phyloP scores from a whole-genome alignment of 2,113 vertebrate species.

The Epinephelus moara region DNA sequence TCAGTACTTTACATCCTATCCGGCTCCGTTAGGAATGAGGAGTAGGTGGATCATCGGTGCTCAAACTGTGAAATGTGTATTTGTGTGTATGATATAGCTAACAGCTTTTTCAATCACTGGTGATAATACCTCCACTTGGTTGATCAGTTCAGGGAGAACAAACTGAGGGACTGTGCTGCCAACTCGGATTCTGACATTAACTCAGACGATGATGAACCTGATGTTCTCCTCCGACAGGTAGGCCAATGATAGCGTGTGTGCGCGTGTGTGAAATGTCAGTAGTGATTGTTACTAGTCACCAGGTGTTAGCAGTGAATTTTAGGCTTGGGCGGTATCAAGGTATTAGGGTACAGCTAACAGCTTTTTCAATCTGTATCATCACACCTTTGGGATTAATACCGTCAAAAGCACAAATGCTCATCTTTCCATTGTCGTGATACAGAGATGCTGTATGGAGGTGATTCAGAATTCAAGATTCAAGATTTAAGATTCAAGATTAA shows the following conservation, averaged over 20 bases:
- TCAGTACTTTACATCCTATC: background rate
- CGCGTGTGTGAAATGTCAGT: background rate
- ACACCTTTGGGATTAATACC: no score
- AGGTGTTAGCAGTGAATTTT: background rate
- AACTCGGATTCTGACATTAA: constrained; percentile 72
- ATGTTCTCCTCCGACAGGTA: constrained; percentile 77
- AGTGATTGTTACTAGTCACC: background rate
- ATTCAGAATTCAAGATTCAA: no score
- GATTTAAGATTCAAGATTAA: no score
- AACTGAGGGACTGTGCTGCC: constrained; percentile 70
- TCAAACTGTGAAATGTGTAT: background rate
- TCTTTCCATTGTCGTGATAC: no score
- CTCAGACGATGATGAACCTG: constrained; percentile 69
- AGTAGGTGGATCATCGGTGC: background rate
- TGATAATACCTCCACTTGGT: constrained; percentile 5
- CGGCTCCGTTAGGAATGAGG: background rate
- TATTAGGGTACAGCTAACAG: no score
- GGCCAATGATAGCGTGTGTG: background rate
- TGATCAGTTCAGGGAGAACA: constrained; percentile 72
- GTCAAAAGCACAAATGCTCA: no score
- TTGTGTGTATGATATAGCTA: background rate
- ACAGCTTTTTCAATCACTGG: background rate
- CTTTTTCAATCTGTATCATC: no score
- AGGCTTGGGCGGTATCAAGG: no score
- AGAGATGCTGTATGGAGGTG: no score